phyloP scores from a whole-genome alignment of 35 echinoderm and acorn worm species.

The Strongylocentrotus purpuratus region DNA sequence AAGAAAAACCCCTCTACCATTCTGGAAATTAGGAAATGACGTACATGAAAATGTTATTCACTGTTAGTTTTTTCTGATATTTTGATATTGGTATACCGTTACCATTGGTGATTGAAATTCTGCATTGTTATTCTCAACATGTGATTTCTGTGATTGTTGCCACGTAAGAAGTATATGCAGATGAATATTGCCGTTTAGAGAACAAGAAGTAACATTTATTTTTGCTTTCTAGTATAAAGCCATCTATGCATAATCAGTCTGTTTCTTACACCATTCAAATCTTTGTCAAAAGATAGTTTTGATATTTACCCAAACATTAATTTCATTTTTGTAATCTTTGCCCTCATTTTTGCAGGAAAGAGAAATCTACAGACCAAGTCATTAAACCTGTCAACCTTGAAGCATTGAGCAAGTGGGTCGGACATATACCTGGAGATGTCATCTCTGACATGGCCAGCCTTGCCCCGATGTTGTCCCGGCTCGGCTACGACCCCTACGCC shows the following conservation, averaged over 20 bases:
- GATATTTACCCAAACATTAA: neutral
- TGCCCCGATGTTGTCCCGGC: conserved; percentile 81
- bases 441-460: conserved; percentile 75
- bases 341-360: conserved; percentile 65
- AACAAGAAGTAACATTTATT: neutral
- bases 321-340: neutral
- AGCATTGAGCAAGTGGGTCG: conserved; percentile 91
- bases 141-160: too few species aligned
- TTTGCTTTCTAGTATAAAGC: neutral
- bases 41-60: neutral
- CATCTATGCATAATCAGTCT: neutral
- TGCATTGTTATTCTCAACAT: too few species aligned
- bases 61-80: neutral
- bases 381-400: conserved; percentile 92
- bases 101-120: too few species aligned
- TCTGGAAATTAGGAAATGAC: neutral
- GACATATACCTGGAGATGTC: conserved; percentile 87
- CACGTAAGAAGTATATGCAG: too few species aligned
- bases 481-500: conserved; percentile 83
- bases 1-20: neutral
- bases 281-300: neutral
- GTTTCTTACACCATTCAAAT: neutral
- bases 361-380: conserved; percentile 94
- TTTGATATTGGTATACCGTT: neutral
- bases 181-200: too few species aligned